Base-by-base conservation (phyloP, 1,140 invertebrate species). In the Caenorhabditis latens region DNA sequence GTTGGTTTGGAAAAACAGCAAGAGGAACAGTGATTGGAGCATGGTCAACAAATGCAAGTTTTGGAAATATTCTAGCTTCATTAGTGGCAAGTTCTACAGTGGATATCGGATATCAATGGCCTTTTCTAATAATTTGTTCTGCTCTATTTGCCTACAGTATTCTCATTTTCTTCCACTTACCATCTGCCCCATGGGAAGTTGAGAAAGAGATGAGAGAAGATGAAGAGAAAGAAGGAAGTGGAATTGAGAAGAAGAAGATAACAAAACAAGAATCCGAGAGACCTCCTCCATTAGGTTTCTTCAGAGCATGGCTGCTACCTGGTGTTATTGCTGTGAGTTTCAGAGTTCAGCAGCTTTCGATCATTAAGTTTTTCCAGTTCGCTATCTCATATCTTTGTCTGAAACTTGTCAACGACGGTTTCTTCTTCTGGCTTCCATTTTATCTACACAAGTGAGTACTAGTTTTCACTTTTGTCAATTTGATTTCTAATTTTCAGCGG, bases 381-480 rank as follows among this genome's bases (percentile, higher is more conserved):
- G 93, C 94, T 13, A 89, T 94, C 43, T 90, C 93, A 83, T 94
- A 94, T 90, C 94, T 93, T 79, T 94, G 93, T 87, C 90, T 94
- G 46, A 94, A 94, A 89, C 90, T 94, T 48, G 94, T 94, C 16
- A 94, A 94, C 89, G 94, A 94, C 89, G 94, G 94, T 14, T 94
- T 94, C 89, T 94, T 94, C 92, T 94, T 94, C 90, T 94, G 94
- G 94, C 90, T 94, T 13, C 94, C 94, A 43, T 93, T 92, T 85
- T 94, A 94, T 86, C 89, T 94, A 7, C 61, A 63, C 46, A 79
- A 79, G 71, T 79, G 1, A 46, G 2, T 8, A 2, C 8, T 13
- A 46, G 7, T 4, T 19, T 43, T 24, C 8, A 32, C 11, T 11
- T 46, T 16, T 71, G 6, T 46, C 14, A 71, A 21, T 32, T 6